Conservation (phyloP, 2,888 invertebrate species). For the Bombylius major region DNA sequence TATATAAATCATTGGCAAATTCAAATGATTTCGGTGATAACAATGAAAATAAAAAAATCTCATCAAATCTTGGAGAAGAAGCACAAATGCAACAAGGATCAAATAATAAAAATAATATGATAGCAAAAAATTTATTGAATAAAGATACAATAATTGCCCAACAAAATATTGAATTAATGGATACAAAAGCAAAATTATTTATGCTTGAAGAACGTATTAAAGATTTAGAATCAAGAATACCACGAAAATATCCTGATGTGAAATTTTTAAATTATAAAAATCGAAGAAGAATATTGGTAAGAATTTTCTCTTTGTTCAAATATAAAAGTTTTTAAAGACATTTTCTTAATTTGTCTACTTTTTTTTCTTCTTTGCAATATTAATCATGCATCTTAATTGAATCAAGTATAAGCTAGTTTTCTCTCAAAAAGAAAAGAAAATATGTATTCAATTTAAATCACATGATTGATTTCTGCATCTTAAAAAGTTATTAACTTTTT, state of each 20-base stretch:
- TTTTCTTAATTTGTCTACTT: no score
- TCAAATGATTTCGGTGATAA: slow-evolving; percentile 18
- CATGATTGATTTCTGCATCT: no score
- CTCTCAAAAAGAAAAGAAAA: neutral
- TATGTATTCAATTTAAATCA: no score
- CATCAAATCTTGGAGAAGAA: no score
- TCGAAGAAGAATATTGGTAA: slow-evolving; percentile 81
- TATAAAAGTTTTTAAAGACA: no score
- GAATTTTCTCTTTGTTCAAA: slow-evolving; percentile 13
- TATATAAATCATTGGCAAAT: slow-evolving; percentile 14
- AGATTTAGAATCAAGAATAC: slow-evolving; percentile 56
- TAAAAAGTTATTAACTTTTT: no score
- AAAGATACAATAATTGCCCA: slow-evolving; percentile 8
- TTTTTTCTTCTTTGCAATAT: no score
- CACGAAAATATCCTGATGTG: slow-evolving; percentile 80
- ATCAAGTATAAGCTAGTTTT: neutral
- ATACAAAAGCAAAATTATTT: slow-evolving; percentile 50
- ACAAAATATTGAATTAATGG: slow-evolving; percentile 40
- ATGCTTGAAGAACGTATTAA: slow-evolving; percentile 60
- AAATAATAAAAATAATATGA: no score
- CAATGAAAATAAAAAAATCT: neutral
- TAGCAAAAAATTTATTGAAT: neutral
- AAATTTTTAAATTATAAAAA: slow-evolving; percentile 84
- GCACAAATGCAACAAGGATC: no score
- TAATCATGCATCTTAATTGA: neutral